These are phyloP conservation scores for Nyctereutes procyonoides DNA, from an alignment of 2,113 vertebrate genomes.

Conservation along the genomic window DNA sequence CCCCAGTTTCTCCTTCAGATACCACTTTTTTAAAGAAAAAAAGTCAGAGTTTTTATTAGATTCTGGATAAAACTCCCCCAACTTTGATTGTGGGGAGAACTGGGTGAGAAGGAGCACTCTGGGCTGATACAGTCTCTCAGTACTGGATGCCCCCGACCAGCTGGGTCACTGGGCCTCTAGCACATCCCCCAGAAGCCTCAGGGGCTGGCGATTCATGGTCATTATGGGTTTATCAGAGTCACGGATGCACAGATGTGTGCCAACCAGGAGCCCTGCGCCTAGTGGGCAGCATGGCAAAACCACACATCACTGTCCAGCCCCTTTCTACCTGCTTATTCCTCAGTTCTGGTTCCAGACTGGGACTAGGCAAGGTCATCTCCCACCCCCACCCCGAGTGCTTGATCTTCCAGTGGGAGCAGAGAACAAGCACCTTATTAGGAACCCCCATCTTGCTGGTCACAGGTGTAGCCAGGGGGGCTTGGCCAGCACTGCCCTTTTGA, in stretches of 20 bases:
- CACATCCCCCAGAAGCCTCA: accelerated
- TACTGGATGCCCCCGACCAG: not conserved
- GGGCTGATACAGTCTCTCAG: not conserved
- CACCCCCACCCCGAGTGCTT: not conserved
- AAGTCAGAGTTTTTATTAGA: not conserved
- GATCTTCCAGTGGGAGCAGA: not conserved
- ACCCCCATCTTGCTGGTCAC: not conserved
- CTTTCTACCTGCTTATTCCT: not conserved
- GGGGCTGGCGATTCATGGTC: not conserved
- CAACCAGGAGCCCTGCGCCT: not conserved
- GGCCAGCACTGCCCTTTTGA: too few species aligned
- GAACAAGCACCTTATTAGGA: too few species aligned
- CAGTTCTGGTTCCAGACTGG: not conserved
- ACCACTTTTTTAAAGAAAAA: not conserved
- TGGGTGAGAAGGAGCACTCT: too few species aligned
- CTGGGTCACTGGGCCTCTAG: not conserved
- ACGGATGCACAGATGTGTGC: not conserved
- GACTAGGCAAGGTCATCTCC: not conserved
- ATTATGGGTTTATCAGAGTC: accelerated
- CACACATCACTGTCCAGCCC: not conserved
- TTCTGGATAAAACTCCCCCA: not conserved
- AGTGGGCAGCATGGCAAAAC: accelerated
- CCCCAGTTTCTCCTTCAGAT: not conserved
- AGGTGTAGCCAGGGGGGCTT: not conserved
- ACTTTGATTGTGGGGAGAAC: not conserved